These are phyloP conservation scores for Liolophura sinensis DNA, from an alignment of 1,140 invertebrate species.

Conservation along the genomic window DNA sequence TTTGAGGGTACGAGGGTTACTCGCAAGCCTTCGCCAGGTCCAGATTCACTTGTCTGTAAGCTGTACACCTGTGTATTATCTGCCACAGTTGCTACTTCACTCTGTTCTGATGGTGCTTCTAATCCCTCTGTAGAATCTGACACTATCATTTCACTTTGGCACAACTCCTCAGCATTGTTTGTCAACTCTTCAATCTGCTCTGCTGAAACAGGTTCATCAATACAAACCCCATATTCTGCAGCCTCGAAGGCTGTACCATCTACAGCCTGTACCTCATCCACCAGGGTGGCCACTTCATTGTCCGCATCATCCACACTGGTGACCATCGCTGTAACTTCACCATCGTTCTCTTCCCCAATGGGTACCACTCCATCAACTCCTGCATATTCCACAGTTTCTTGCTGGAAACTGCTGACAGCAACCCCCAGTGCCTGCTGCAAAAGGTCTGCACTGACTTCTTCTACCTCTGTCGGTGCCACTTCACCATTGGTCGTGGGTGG, in stretches of 20 bases:
- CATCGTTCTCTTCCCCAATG: constrained; percentile 2
- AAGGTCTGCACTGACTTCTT: constrained; percentile 50
- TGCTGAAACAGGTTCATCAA: too few species aligned
- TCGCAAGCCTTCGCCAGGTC: constrained; percentile 2
- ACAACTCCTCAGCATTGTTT: too few species aligned
- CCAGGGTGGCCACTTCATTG: not conserved
- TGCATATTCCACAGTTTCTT: constrained; percentile 18
- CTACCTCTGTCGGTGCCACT: not conserved
- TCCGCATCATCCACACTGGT: constrained; percentile 6
- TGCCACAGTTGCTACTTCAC: not conserved
- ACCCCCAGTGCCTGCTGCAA: constrained; percentile 57
- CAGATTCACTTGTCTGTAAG: not conserved
- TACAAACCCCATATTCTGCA: too few species aligned
- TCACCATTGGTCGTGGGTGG: too few species aligned
- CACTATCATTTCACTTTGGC: not conserved
- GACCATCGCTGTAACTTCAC: constrained; percentile 6
- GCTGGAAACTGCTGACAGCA: constrained; percentile 29
- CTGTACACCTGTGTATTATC: not conserved
- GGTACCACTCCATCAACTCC: constrained; percentile 9
- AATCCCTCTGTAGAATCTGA: not conserved
- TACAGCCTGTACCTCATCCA: too few species aligned
- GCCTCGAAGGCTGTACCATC: too few species aligned
- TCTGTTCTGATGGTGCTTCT: not conserved
- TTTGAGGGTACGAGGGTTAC: constrained; percentile 33
- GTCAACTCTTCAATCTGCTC: too few species aligned